Base-by-base conservation (phyloP, 1,140 invertebrate genomes). In the Leguminivora glycinivorella region DNA sequence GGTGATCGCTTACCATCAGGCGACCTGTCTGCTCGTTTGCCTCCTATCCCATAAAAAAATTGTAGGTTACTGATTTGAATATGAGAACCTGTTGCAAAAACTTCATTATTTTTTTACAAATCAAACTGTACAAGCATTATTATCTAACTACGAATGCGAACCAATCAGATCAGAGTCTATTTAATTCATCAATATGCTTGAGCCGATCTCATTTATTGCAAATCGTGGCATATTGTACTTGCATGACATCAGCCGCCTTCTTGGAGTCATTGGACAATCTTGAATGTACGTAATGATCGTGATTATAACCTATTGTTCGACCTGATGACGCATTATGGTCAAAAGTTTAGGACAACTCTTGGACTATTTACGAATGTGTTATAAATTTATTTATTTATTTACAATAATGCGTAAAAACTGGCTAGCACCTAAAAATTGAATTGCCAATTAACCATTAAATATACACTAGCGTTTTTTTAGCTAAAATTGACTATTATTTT, bases 241-340 rank as follows among this genome's bases (percentile, higher is more conserved):
- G 24, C 31, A 29, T 63, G 58, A 63, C 58, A 63, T 63, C 58
- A 63, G 12, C 56, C 14, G 24, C 58, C 12, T 26, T 19, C 56
- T 29, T 17, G 29, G 26, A 63, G 26, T 63, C 58, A 63, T 63
- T 63, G 9, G 34, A 63, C 25, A 58, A 25, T 29, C 58, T 29
- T 63, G 58, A 63, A 63, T 63, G 26, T 17, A 29, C 58, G 26
- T 63, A 29, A 63, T 63, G 25, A 63, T 63, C 25, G 10, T 63
- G 58, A 63, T 63, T 63, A 63, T 17, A 14, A 63, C 2, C 58
- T 31, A 29, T 63, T 63, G 58, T 63, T 29, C 58, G 58, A 14
- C 14, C 5, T 14, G 4, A 31, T 52, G 47, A 52, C 47, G 47
- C 47, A 52, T 22, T 52, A 52, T 22, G 47, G 19, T 9, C 47